Evolutionary conservation across 2,888 invertebrate species (phyloP).

Genomic region (Ormia ochracea): DNA sequence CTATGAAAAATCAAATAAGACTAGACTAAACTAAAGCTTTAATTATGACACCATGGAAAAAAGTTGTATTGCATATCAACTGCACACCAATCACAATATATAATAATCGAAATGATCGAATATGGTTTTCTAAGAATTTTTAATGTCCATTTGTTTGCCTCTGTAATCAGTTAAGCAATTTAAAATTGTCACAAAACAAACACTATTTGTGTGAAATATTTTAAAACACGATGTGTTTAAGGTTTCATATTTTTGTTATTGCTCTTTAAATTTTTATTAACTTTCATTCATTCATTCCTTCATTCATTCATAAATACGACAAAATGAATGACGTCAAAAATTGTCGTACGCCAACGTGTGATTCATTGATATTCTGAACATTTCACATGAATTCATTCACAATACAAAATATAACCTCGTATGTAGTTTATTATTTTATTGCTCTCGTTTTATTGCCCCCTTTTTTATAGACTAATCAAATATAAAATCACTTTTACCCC

Average conservation of each 20-base stretch:
- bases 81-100: background rate
- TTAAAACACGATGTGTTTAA: background rate
- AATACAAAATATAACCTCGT: background rate
- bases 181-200: conserved; percentile 43
- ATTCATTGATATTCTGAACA: conserved; percentile 35
- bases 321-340: conserved; percentile 49
- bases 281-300: conserved; percentile 34
- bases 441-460: background rate
- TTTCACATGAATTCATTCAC: conserved; percentile 13
- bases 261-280: background rate
- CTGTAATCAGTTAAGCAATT: background rate
- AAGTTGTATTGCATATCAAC: background rate
- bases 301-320: conserved; percentile 16
- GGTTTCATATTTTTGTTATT: background rate
- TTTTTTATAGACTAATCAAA: background rate
- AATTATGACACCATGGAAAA: background rate
- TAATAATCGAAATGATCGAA: conserved; percentile 10
- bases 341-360: conserved; percentile 43
- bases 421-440: conserved; percentile 20
- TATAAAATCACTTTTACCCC: background rate
- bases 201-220: conserved; percentile 3
- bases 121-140: conserved; percentile 23
- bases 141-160: background rate
- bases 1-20: too few species aligned
- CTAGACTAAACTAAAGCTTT: too few species aligned